phyloP scores from a whole-genome alignment of 2,888 invertebrate genomes.

The Metacarcinus magister region DNA sequence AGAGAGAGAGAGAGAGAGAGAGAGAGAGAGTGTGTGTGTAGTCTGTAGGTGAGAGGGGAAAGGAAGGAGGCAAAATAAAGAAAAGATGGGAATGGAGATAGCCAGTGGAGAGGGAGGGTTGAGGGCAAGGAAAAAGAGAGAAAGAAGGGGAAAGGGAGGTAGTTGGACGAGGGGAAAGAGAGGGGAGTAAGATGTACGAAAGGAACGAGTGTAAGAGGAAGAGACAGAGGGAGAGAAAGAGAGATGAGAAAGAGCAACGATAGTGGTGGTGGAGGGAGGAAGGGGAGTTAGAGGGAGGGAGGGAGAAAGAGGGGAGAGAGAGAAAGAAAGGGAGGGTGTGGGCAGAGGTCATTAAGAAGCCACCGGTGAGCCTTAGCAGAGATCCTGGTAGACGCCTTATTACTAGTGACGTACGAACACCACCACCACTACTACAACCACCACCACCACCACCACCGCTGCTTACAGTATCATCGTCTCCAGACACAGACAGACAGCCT shows the following conservation, averaged over 20 bases:
- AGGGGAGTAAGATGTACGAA: not conserved
- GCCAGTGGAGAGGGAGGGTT: not conserved
- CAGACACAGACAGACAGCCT: not conserved
- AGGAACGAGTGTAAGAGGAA: not conserved
- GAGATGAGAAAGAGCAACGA: not conserved
- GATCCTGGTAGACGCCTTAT: slow-evolving; percentile 71
- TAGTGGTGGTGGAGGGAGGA: not conserved
- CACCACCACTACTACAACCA: not conserved
- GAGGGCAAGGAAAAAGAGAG: not conserved
- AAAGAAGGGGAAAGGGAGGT: not conserved
- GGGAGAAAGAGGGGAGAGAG: not conserved
- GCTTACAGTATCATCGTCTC: not conserved
- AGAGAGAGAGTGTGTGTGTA: not conserved
- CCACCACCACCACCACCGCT: not conserved
- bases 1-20: not conserved
- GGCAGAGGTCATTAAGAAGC: slow-evolving; percentile 65
- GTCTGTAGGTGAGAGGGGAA: slow-evolving; percentile 7
- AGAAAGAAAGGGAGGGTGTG: not conserved
- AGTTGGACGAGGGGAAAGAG: not conserved
- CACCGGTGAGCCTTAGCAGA: slow-evolving; percentile 66
- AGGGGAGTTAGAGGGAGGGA: not conserved
- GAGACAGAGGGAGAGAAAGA: not conserved
- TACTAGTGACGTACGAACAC: slow-evolving; percentile 57
- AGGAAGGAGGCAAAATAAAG: not conserved
- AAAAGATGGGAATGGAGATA: not conserved